Evolutionary conservation across 2,888 invertebrate genomes (phyloP), one percentile per base, ranked within the genome.

Genomic region (Thalpophila matura): DNA sequence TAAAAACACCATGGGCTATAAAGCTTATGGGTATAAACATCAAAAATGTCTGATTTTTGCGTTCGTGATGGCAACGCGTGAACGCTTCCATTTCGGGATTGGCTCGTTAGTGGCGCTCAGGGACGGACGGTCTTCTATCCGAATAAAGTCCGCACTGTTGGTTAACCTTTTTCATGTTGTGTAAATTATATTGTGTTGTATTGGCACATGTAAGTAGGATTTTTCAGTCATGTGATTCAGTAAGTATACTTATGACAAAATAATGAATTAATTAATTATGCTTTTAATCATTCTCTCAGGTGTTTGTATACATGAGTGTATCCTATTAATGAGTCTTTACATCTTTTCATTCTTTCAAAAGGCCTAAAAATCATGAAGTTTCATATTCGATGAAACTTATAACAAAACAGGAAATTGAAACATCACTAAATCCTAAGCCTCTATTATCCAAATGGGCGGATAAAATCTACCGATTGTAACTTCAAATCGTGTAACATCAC

Each of bases 61-160:
- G 59, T 64, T 66, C 66, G 65, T 79, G 79, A 70, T 54, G 55
- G 60, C 42, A 37, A 64, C 74, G 62, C 77, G 51, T 74, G 77
- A 79, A 64, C 49, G 77, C 64, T 51, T 60, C 65, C 67, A 74
- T 74, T 77, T 74, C 47, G 51, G 63, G 69, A 74, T 74, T 74
- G 67, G 61, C 54, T 79, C 65, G 77, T 77, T 77, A 72, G 58
- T 56, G 29, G 43, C 50, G 38, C 31, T n/a, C 33, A 5, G 31
- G 56, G 59, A 60, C 38, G 60, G 47, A 18, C n/a, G 38, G 60
- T 24, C 42, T 18, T 26, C 24, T 37, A 35, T 42, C 42, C 37
- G 27, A 59, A 74, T 65, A 50, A 50, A 33, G 57, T 62, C 18
- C 35, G 46, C 40, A 38, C 20, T 31, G 20, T 18, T 9, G 31